Evolutionary conservation across 2,888 invertebrate genomes (phyloP).

Genomic region (Conops quadrifasciatus): DNA sequence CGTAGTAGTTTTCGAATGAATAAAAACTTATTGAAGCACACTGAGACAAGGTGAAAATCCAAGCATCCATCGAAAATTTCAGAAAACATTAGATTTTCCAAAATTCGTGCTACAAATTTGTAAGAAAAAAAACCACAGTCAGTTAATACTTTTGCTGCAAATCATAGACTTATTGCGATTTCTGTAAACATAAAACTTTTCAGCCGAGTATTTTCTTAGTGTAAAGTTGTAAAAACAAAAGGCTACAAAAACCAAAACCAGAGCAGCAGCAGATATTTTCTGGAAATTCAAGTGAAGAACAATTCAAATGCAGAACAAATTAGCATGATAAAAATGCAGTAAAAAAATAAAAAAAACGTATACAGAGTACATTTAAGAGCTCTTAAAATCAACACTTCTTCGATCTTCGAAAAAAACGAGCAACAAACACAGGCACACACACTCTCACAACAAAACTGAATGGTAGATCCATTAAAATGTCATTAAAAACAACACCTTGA

Average conservation of each 20-base stretch:
- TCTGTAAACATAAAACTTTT: too few species aligned
- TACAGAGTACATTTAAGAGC: background rate
- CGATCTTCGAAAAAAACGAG: background rate
- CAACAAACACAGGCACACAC: background rate
- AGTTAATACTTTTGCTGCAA: too few species aligned
- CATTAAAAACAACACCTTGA: conserved; percentile 46
- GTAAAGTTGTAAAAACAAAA: background rate
- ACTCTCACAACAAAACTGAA: background rate
- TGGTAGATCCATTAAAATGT: conserved; percentile 39
- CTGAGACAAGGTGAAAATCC: too few species aligned
- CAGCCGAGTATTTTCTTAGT: too few species aligned
- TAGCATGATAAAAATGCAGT: background rate
- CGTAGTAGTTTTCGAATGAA: too few species aligned
- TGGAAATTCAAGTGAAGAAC: background rate
- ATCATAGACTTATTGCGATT: too few species aligned
- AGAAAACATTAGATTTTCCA: too few species aligned
- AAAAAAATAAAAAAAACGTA: background rate
- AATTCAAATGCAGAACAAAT: conserved; percentile 4
- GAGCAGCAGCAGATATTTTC: background rate
- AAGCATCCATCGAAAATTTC: too few species aligned
- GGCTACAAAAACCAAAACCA: background rate
- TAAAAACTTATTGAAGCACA: too few species aligned
- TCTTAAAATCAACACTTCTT: background rate
- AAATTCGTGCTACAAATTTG: too few species aligned
- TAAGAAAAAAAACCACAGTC: too few species aligned